A percentile compares a stretch with the other conserved stretches of the same genome.
Conservation (phyloP, 2,797 vertebrate genomes). For the Columba guinea region DNA sequence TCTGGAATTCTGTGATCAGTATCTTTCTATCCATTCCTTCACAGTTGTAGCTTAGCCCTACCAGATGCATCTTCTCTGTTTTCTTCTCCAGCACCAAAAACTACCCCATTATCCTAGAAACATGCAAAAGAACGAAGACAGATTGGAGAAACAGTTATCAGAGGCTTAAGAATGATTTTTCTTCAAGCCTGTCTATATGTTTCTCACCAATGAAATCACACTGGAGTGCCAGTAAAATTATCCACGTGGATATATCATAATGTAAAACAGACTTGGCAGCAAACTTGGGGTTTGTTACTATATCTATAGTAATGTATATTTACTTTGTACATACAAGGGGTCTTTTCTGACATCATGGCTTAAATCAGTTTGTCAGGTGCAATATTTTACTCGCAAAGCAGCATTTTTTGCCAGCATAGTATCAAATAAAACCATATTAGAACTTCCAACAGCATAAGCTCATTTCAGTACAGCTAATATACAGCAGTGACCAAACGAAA, state of each 20-base stretch:
- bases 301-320: neutral
- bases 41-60: neutral
- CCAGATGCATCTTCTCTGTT: neutral
- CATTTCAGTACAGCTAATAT: neutral
- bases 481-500: neutral
- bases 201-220: neutral
- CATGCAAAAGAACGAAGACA: neutral
- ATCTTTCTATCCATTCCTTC: neutral
- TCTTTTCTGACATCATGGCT: neutral
- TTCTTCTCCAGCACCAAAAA: neutral
- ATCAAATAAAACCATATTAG: neutral
- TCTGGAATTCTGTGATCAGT: too few relatives aligned
- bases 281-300: neutral
- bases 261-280: neutral
- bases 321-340: neutral
- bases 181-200: neutral
- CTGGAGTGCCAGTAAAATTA: neutral
- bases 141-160: neutral
- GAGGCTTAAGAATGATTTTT: neutral
- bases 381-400: neutral
- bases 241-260: neutral
- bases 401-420: neutral
- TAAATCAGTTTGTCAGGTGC: neutral
- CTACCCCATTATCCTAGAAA: neutral
- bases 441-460: neutral